Conservation (phyloP, 2,113 vertebrate genomes). For the Todiramphus saurophagus region DNA sequence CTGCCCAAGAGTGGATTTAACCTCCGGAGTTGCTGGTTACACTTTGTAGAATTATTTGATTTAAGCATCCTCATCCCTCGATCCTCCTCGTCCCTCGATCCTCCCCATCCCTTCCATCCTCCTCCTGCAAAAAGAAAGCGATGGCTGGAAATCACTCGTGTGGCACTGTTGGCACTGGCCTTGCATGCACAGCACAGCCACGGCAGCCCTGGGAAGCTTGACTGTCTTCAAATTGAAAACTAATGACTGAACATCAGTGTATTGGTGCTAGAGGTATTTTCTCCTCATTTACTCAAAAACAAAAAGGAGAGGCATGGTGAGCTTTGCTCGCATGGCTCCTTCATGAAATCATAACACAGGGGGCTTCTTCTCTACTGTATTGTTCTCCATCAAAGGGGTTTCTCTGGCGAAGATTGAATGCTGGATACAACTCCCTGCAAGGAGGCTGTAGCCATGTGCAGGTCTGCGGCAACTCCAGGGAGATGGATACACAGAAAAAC, state of each 20-base stretch:
- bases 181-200: not conserved
- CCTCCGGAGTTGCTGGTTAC: not conserved
- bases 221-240: not conserved
- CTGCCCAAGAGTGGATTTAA: not conserved
- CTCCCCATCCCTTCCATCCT: not conserved
- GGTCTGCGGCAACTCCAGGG: not conserved
- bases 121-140: not conserved
- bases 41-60: not conserved
- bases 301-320: not conserved
- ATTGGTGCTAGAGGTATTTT: not conserved
- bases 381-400: not conserved
- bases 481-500: not conserved
- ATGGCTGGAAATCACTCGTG: not conserved
- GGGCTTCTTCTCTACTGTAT: not conserved
- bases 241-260: not conserved
- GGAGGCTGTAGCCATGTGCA: too few species aligned
- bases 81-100: rapidly evolving
- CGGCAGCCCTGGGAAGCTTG: rapidly evolving
- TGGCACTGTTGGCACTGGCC: not conserved
- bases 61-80: not conserved
- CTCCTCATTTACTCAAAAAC: not conserved
- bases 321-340: not conserved
- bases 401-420: not conserved
- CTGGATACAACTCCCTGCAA: not conserved
- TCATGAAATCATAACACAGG: not conserved